Evolutionary conservation across 2,888 invertebrate species (phyloP).

Genomic region (Amaurobius ferox): DNA sequence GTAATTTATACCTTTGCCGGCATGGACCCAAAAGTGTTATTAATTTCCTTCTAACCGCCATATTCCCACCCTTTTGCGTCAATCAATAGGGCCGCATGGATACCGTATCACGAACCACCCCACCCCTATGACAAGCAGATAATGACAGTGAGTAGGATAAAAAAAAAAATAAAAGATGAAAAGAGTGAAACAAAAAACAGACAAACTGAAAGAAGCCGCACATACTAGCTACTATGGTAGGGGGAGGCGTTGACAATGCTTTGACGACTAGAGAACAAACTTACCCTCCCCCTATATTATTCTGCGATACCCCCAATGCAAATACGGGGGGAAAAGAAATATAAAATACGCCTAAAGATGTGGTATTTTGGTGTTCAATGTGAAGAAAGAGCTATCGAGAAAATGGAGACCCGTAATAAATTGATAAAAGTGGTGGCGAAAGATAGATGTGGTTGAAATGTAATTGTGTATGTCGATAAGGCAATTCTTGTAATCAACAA

Average conservation of each 20-base stretch:
- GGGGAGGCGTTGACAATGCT: slow-evolving; percentile 17
- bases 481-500: not conserved
- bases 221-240: not conserved
- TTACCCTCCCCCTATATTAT: not conserved
- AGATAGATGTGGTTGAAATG: not conserved
- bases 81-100: slow-evolving; percentile 4
- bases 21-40: slow-evolving; percentile 1
- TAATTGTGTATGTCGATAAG: not conserved
- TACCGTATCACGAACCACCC: slow-evolving; percentile 4
- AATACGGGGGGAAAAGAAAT: not conserved
- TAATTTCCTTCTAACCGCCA: slow-evolving; percentile 6
- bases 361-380: not conserved
- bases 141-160: not conserved
- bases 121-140: slow-evolving; percentile 16
- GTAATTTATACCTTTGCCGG: not conserved
- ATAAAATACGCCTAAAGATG: not conserved
- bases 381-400: not conserved
- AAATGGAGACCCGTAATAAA: not conserved
- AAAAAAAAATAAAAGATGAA: not conserved
- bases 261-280: slow-evolving; percentile 10
- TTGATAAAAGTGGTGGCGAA: not conserved
- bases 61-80: slow-evolving; percentile 18
- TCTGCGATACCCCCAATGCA: slow-evolving; percentile 4
- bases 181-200: not conserved
- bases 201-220: not conserved